Conservation (phyloP, 2,797 vertebrate species). For the Okamejei kenojei region DNA sequence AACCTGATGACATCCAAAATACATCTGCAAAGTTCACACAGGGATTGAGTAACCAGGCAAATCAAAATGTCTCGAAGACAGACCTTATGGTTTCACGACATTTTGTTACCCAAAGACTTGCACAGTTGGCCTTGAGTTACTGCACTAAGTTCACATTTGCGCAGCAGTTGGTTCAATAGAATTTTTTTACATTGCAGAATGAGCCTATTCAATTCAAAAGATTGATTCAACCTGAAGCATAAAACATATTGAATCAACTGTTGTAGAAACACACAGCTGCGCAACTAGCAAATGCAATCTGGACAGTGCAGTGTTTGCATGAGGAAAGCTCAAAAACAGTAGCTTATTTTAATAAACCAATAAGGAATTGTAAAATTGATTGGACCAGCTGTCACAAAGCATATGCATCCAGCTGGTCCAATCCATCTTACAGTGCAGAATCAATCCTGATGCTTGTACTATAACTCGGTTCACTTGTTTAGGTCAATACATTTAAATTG, state of each 20-base stretch:
- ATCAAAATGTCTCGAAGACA: neutral
- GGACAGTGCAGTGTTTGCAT: slow-evolving; percentile 12
- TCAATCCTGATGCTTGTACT: slow-evolving; percentile 36
- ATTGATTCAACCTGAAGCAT: slow-evolving; percentile 29
- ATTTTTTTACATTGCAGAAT: slow-evolving; percentile 8
- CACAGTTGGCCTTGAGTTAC: neutral
- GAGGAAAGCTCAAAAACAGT: slow-evolving; percentile 30
- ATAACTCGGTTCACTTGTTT: slow-evolving; percentile 32
- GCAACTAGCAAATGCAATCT: slow-evolving; percentile 6
- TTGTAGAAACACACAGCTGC: slow-evolving; percentile 23
- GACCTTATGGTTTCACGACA: neutral
- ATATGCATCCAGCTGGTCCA: slow-evolving; percentile 23
- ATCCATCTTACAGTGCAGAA: neutral
- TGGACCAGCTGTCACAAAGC: slow-evolving; percentile 16
- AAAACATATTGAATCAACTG: slow-evolving; percentile 22
- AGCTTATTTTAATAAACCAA: slow-evolving; percentile 35
- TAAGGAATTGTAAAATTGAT: slow-evolving; percentile 34
- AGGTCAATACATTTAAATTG: slow-evolving; percentile 34
- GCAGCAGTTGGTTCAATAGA: neutral
- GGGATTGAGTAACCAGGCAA: neutral
- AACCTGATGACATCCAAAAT: neutral
- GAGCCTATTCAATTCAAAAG: neutral
- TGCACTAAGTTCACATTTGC: neutral
- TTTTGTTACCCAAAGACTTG: neutral
- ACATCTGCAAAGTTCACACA: neutral